These are phyloP conservation scores for Serripes groenlandicus DNA, from an alignment of 2,888 invertebrate species.

Conservation along the genomic window DNA sequence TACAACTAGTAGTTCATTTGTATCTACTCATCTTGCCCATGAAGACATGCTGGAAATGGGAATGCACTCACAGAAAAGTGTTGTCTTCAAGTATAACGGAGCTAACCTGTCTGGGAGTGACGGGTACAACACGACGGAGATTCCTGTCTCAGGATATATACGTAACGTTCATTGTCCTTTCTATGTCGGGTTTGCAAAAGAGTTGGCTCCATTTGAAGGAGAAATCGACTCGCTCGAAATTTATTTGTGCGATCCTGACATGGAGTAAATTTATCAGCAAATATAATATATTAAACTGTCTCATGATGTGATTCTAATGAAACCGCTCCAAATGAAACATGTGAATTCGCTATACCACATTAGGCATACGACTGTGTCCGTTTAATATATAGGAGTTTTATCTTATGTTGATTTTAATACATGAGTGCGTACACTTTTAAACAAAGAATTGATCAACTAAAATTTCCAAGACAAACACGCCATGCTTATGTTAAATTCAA, in stretches of 20 bases:
- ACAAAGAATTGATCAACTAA: too few relatives aligned
- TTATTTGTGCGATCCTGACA: constrained; percentile 54
- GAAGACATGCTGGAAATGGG: background rate
- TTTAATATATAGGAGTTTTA: too few relatives aligned
- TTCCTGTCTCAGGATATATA: constrained; percentile 49
- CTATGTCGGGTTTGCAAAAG: constrained; percentile 76
- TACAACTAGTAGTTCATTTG: constrained; percentile 11
- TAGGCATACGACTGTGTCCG: too few relatives aligned
- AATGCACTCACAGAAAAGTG: constrained; percentile 10
- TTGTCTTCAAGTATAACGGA: constrained; percentile 35
- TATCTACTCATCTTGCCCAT: constrained; percentile 36
- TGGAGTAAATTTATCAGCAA: too few relatives aligned
- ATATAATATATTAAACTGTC: too few relatives aligned
- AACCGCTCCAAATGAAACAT: too few relatives aligned
- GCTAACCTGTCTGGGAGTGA: constrained; percentile 41
- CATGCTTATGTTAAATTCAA: too few relatives aligned
- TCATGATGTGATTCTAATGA: too few relatives aligned
- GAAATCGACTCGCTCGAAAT: constrained; percentile 70
- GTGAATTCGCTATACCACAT: too few relatives aligned
- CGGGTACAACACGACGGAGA: constrained; percentile 20
- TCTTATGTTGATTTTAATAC: too few relatives aligned
- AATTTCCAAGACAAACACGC: too few relatives aligned
- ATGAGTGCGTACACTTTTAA: too few relatives aligned
- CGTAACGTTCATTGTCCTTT: constrained; percentile 73
- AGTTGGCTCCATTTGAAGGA: constrained; percentile 73